phyloP scores from a whole-genome alignment of 2,113 vertebrate genomes.

The Phylloscopus whistleri region DNA sequence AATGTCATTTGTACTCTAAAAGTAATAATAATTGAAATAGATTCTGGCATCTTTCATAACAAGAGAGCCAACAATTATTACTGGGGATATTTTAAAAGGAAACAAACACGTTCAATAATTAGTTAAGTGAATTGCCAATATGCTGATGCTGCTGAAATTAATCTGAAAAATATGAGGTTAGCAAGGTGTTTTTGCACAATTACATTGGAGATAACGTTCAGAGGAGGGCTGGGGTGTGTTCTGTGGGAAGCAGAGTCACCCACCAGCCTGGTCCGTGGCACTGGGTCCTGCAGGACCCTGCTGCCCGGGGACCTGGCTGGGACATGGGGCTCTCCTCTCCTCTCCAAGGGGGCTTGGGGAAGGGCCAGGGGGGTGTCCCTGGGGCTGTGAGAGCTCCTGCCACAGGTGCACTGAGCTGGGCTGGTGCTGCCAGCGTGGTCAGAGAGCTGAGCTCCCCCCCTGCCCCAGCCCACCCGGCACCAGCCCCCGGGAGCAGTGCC shows the following conservation, averaged over 20 bases:
- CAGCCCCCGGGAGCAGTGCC: neutral
- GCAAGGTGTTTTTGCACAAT: neutral
- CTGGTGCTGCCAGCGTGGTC: accelerated
- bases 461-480: accelerated
- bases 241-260: neutral
- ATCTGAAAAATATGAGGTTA: neutral
- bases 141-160: neutral
- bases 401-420: accelerated
- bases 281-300: accelerated
- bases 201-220: accelerated
- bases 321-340: neutral
- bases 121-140: constrained; percentile 17
- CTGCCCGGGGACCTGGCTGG: neutral
- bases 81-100: neutral
- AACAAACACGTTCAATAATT: constrained; percentile 16
- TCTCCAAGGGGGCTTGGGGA: accelerated
- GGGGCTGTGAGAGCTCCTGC: neutral
- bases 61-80: neutral
- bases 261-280: accelerated
- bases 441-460: neutral
- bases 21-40: constrained; percentile 40
- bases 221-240: neutral
- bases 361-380: accelerated
- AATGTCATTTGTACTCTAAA: constrained; percentile 9
- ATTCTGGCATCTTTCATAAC: constrained; percentile 1